A percentile compares a stretch with the other conserved stretches of the same genome.
Evolutionary conservation across 1,140 invertebrate genomes (phyloP).

Genomic region (Bombus polaris): DNA sequence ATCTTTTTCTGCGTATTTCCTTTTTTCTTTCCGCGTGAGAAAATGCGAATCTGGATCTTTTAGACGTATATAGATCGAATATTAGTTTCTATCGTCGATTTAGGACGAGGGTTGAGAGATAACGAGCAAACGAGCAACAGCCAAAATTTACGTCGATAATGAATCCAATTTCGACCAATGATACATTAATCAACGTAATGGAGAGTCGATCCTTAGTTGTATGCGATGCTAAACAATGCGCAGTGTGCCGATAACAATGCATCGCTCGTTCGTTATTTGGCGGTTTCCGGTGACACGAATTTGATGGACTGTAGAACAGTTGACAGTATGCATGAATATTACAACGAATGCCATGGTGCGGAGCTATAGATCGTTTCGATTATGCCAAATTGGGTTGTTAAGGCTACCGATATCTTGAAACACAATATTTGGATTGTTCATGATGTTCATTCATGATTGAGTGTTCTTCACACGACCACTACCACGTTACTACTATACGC

Average conservation of each 20-base stretch:
- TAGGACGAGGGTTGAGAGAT: neutral
- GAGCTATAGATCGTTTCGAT: neutral
- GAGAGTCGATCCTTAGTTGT: neutral
- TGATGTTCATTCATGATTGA: neutral
- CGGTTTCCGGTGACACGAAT: slow-evolving; percentile 29
- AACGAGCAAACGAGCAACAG: neutral
- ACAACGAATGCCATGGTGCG: neutral
- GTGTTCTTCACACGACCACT: neutral
- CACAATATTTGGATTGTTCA: neutral
- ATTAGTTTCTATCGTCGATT: too few relatives aligned
- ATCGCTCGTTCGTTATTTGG: slow-evolving; percentile 9
- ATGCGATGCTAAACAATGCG: slow-evolving; percentile 14
- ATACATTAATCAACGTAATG: slow-evolving; percentile 37
- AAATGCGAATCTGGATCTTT: neutral
- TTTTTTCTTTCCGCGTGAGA: neutral
- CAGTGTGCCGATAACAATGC: neutral
- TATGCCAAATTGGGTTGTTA: neutral
- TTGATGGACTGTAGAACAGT: slow-evolving; percentile 25
- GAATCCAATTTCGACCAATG: slow-evolving; percentile 5
- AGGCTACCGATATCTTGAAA: neutral
- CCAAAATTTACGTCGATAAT: slow-evolving; percentile 12
- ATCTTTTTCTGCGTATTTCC: neutral
- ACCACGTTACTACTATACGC: too few relatives aligned
- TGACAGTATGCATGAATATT: slow-evolving; percentile 28
- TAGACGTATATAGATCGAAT: too few relatives aligned